These are phyloP conservation scores for Netelia inedita DNA, from an alignment of 2,888 invertebrate genomes.

Conservation along the genomic window DNA sequence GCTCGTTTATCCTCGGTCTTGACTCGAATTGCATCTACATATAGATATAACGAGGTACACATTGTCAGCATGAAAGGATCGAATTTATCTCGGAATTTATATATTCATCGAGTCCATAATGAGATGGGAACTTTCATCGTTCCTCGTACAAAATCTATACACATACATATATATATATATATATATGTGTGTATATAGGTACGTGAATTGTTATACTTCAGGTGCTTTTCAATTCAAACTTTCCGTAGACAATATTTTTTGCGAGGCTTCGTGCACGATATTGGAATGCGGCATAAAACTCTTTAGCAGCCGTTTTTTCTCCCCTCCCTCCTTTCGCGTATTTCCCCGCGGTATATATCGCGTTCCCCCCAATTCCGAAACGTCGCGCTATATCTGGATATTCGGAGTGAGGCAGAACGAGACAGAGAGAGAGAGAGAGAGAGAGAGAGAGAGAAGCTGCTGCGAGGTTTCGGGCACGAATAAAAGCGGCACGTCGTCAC, in stretches of 20 bases:
- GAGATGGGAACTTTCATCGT: constrained; percentile 53
- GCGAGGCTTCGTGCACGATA: constrained; percentile 57
- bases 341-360: constrained; percentile 55
- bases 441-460: constrained; percentile 21
- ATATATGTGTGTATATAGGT: constrained; percentile 1
- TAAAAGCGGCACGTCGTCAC: constrained; percentile 59
- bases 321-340: constrained; percentile 41
- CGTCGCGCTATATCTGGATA: constrained; percentile 17
- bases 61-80: constrained; percentile 44
- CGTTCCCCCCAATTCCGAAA: constrained; percentile 36
- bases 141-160: constrained; percentile 14
- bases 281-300: constrained; percentile 59
- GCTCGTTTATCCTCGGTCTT: constrained; percentile 34
- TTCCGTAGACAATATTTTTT: constrained; percentile 52
- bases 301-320: constrained; percentile 63
- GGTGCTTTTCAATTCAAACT: constrained; percentile 57
- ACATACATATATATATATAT: constrained; percentile 24
- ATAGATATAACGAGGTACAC: background rate
- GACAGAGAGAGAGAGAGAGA: background rate
- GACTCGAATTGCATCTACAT: constrained; percentile 48
- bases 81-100: constrained; percentile 57
- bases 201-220: constrained; percentile 31
- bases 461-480: constrained; percentile 46
- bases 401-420: constrained; percentile 4
- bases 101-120: constrained; percentile 55